Evolutionary conservation across 2,888 invertebrate species (phyloP), one percentile per base, ranked within the genome.

Genomic region (Galerucella nymphaeae): DNA sequence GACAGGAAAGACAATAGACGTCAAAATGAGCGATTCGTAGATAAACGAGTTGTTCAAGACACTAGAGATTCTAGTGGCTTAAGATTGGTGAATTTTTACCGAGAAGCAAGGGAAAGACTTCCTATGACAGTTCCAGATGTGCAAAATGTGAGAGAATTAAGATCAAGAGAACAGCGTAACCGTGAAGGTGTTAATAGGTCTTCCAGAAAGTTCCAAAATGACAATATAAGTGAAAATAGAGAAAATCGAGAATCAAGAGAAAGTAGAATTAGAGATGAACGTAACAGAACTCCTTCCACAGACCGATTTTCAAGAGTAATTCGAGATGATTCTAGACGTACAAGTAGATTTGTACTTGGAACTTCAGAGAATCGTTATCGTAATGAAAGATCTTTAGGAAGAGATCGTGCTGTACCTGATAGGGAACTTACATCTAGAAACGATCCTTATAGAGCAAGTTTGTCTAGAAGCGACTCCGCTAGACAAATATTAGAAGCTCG

Each of bases 401-500:
- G 59, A 38, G 18, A 42, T 41, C 4, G 38, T 13, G 38, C 10
- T 11, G 30, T 38, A 38, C 18, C 13, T 57, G 38, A 41, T 14
- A 11, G 53, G 13, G 10, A 4, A 55, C 3, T 11, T 50, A 23
- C 16, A 9, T 42, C 20, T 16, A 61, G 66, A 45, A 63, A 62
- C 14, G n/a, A 30, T 23, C 16, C 42, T 48, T 58, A 38, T 38
- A 65, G 69, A 57, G 72, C 61, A 8, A 30, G 13, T 65, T 61
- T 64, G 69, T 70, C 74, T 74, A 71, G 71, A 71, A 76, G 72
- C 69, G 76, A 76, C 76, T 76, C 76, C 74, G 48, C 69, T 73
- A 76, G 73, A 48, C 70, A 66, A 65, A 53, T 55, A 42, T n/a
- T 53, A 71, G 41, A 74, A 13, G 72, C 70, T 55, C 71, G 38